Conservation (phyloP, 1,140 invertebrate species). For the Diplogasteroides magnus region DNA sequence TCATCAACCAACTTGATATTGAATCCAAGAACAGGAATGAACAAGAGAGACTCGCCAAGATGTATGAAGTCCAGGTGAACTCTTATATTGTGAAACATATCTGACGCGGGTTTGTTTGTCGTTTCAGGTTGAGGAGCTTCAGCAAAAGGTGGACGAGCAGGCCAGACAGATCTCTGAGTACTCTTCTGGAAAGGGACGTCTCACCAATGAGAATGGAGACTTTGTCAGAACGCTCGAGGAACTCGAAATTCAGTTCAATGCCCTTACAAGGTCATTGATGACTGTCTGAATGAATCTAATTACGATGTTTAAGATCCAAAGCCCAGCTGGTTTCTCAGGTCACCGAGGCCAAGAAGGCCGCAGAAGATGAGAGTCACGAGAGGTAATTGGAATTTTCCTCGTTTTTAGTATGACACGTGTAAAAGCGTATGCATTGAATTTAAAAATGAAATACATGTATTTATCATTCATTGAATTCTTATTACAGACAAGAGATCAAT, state of each 20-base stretch:
- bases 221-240: slow-evolving; percentile 87
- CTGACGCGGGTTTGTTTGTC: neutral
- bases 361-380: slow-evolving; percentile 76
- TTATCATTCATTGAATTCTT: too few species aligned
- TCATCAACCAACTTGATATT: slow-evolving; percentile 77
- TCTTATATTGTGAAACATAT: neutral
- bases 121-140: slow-evolving; percentile 73
- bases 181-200: slow-evolving; percentile 88
- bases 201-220: slow-evolving; percentile 90
- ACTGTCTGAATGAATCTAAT: neutral
- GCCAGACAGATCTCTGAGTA: slow-evolving; percentile 87
- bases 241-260: slow-evolving; percentile 79
- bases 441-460: too few species aligned
- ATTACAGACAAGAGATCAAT: slow-evolving; percentile 41
- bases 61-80: slow-evolving; percentile 63
- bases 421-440: too few species aligned
- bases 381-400: too few species aligned
- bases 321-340: slow-evolving; percentile 74
- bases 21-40: slow-evolving; percentile 97
- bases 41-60: slow-evolving; percentile 98
- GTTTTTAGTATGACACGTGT: too few species aligned
- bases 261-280: neutral
- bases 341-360: slow-evolving; percentile 89
- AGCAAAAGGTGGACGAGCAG: slow-evolving; percentile 87
- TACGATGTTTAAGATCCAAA: neutral